phyloP scores from a whole-genome alignment of 2,797 vertebrate species.

The Acrossocheilus wenchowensis region DNA sequence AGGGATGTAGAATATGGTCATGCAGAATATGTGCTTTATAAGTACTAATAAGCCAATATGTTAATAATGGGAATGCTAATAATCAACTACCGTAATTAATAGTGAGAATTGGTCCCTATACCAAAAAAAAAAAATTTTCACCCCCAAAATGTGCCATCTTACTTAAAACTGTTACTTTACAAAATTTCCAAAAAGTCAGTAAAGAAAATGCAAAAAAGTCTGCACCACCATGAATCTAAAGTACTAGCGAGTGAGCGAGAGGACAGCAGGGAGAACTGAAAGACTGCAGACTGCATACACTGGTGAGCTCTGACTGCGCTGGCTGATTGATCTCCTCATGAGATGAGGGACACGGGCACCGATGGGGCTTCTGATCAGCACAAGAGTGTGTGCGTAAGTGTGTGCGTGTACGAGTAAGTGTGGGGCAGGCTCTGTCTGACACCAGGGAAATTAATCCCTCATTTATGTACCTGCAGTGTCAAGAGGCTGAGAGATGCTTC shows the following conservation, averaged over 20 bases:
- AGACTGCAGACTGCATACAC: slow-evolving; percentile 18
- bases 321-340: slow-evolving; percentile 53
- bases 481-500: slow-evolving; percentile 54
- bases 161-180: neutral
- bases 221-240: neutral
- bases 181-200: neutral
- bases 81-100: neutral
- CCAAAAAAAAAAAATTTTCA: neutral
- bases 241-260: neutral
- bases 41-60: neutral
- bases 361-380: slow-evolving; percentile 34
- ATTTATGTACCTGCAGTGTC: slow-evolving; percentile 55
- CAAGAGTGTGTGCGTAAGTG: slow-evolving; percentile 15
- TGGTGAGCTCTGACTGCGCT: slow-evolving; percentile 15
- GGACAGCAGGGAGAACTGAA: neutral
- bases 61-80: neutral
- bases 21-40: neutral
- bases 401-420: slow-evolving; percentile 38
- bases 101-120: neutral
- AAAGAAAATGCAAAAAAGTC: slow-evolving; percentile 2
- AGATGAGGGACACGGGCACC: slow-evolving; percentile 45
- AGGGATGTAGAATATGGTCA: neutral
- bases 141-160: neutral
- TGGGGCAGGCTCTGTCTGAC: slow-evolving; percentile 44
- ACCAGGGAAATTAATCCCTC: slow-evolving; percentile 56